Base-by-base conservation (phyloP, 2,888 invertebrate species). In the Drosophila stalkeri region DNA sequence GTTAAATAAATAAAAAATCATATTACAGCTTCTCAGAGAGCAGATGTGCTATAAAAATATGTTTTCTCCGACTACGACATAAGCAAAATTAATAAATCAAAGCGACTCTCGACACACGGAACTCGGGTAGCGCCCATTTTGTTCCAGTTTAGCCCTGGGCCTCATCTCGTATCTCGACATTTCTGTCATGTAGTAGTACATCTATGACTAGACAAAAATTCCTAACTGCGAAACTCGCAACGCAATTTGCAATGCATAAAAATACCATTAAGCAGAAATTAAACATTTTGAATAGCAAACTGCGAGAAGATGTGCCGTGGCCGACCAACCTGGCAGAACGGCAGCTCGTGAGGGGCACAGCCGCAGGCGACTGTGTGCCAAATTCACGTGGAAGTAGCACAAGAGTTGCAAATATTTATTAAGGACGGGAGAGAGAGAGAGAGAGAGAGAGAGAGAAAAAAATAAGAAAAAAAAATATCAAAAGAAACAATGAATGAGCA, bases 361-460 rank as follows among this genome's bases (percentile, higher is more conserved):
- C 39, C 47, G 43, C 47, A 46, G 20, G 43, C 39, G 64, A 46
- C 47, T 76, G 57, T 76, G 82, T 77, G 81, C 83, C 77, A 80
- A 82, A 81, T 81, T 77, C 74, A 51, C 65, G 20, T 59, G 51
- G 61, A 81, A 81, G 77, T 81, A 37, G 83, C 81, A 83, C 83
- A 81, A 72, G 64, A 75, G 52, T 68, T 64, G 68, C 64, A 78
- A 56, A 80, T 62, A 64, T 61, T 70, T 70, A 78, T 71, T 66
- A 52, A 77, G 75, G 60, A 72, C 77, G 57, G 60, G 59, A 65
- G 63, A 59, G 63, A 33, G 37, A 56, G 9, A 65, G 27, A 57
- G 1, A n/a, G 16, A 20, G 7, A 8, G 47, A 39, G 59, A 41
- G 11, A 31, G 47, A 46, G 20, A 37, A 23, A n/a, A 20, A 39